phyloP scores from a whole-genome alignment of 2,888 invertebrate species.

The Coleophora deauratella region DNA sequence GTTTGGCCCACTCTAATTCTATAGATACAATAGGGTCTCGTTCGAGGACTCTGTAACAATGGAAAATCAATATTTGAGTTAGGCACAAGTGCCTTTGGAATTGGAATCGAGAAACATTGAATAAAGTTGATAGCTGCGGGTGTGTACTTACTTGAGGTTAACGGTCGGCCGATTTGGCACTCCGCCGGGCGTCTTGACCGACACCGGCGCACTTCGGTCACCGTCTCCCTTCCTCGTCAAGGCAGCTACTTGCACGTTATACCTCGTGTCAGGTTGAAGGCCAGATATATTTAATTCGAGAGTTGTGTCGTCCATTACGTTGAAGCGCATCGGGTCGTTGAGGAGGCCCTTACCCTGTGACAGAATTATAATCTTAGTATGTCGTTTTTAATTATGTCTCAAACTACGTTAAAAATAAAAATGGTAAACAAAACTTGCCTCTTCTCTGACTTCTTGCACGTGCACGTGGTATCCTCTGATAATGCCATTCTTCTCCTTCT shows the following conservation, averaged over 20 bases:
- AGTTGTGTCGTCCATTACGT: conserved; percentile 85
- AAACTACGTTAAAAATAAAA: not conserved
- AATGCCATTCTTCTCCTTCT: conserved; percentile 94
- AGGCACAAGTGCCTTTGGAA: not conserved
- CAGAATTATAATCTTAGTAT: not conserved
- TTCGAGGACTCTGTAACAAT: conserved; percentile 80
- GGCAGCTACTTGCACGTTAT: conserved; percentile 95
- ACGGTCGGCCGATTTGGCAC: conserved; percentile 90
- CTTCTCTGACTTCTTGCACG: conserved; percentile 91
- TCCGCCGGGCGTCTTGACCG: conserved; percentile 93
- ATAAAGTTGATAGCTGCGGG: no score
- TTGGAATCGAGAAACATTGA: not conserved
- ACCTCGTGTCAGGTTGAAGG: conserved; percentile 95
- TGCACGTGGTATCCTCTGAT: conserved; percentile 98
- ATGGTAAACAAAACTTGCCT: conserved; percentile 68
- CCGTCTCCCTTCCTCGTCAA: conserved; percentile 98
- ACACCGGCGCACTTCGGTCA: conserved; percentile 88
- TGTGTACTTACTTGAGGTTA: conserved; percentile 79
- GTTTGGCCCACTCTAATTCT: conserved; percentile 94
- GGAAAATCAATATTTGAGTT: conserved; percentile 7
- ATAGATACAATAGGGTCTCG: conserved; percentile 91
- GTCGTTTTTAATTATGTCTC: not conserved
- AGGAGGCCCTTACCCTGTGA: conserved; percentile 82
- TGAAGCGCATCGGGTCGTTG: conserved; percentile 90
- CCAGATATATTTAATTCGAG: conserved; percentile 89